Evolutionary conservation across 2,797 vertebrate genomes (phyloP).

Genomic region (Perodicticus potto): DNA sequence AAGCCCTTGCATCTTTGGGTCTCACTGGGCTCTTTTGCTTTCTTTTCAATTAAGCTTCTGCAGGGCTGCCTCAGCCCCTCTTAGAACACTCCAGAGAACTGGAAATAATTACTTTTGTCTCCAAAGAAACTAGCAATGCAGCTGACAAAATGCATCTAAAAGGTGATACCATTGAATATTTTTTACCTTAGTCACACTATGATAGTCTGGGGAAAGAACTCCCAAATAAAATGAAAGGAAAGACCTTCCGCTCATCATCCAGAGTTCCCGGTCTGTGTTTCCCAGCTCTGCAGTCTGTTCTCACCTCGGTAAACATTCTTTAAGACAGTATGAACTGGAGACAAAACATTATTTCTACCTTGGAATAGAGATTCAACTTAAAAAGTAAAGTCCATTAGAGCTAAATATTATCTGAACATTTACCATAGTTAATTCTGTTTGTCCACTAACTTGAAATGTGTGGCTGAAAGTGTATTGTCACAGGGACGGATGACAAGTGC

Average conservation of each 20-base stretch:
- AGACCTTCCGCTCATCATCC: accelerated
- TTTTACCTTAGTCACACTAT: background rate
- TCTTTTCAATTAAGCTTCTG: background rate
- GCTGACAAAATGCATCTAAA: background rate
- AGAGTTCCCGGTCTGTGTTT: background rate
- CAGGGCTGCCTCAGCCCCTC: background rate
- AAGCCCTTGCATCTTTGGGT: accelerated
- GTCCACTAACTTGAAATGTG: background rate
- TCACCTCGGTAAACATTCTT: background rate
- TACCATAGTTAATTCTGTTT: background rate
- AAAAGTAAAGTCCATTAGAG: background rate
- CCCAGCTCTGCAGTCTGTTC: too few species aligned
- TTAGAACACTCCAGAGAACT: background rate
- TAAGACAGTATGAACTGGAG: background rate
- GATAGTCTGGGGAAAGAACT: background rate
- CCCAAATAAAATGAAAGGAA: background rate
- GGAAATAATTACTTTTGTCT: background rate
- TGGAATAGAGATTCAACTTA: background rate
- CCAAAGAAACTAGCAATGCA: background rate
- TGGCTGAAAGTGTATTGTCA: background rate
- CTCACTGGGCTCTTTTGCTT: background rate
- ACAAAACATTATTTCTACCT: background rate
- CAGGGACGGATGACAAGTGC: background rate
- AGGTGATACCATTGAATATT: background rate
- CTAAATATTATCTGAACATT: background rate